These are phyloP conservation scores for Vidua macroura DNA, from an alignment of 2,113 vertebrate genomes.

Conservation along the genomic window DNA sequence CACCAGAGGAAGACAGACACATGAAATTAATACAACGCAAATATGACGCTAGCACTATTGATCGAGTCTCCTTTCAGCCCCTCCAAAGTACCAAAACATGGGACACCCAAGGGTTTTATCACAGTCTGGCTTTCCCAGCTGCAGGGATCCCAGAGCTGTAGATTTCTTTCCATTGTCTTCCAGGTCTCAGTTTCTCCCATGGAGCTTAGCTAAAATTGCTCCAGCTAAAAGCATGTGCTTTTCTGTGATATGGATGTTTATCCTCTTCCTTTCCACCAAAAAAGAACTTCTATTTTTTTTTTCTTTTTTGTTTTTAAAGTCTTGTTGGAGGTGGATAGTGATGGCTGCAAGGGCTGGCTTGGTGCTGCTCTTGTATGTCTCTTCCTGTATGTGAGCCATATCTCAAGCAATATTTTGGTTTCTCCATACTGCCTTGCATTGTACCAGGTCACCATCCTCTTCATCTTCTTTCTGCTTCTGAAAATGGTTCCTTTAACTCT, in stretches of 20 bases:
- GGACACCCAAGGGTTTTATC: neutral
- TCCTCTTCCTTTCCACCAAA: neutral
- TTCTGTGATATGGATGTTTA: neutral
- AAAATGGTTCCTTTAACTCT: neutral
- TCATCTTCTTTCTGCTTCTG: neutral
- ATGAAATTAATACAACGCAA: neutral
- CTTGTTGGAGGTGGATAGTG: neutral
- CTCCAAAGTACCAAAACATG: neutral
- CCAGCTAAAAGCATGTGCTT: neutral
- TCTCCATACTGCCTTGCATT: neutral
- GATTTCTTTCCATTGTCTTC: neutral
- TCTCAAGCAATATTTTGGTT: neutral
- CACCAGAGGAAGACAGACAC: neutral
- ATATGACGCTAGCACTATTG: neutral
- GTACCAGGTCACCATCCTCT: neutral
- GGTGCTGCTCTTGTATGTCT: neutral
- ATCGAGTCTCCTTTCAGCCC: neutral
- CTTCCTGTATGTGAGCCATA: neutral
- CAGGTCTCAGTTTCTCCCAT: neutral
- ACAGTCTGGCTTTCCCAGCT: neutral
- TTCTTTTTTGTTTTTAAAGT: neutral
- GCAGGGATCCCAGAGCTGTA: neutral
- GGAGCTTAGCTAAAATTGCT: neutral
- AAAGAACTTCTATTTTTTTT: neutral
- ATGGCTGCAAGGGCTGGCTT: neutral